Base-by-base conservation (phyloP, 2,797 vertebrate genomes). In the Semotilus atromaculatus region DNA sequence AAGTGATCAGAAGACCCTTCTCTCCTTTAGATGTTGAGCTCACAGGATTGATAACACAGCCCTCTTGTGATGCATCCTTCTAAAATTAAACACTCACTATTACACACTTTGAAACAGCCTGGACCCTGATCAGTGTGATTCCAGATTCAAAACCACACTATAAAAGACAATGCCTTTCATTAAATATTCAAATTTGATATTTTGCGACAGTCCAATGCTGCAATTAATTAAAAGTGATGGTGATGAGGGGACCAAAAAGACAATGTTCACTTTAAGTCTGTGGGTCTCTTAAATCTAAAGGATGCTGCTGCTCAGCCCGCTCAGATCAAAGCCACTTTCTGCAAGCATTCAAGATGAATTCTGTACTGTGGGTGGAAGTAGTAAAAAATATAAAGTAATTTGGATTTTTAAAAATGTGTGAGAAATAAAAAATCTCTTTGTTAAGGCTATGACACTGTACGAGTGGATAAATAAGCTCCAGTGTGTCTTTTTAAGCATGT, bases 11-110 rank as follows among this genome's bases (percentile, higher is more conserved):
- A 95, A 94, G 94, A 90, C 79, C 86, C 91, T 91, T 92, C 89
- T 92, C 88, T 92, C 90, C 89, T 92, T 95, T 92, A 94, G 94
- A 95, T 95, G 92, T 94, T 7, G 90, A 92, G 93, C 95, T 95
- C 94, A 95, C 91, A 94, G 93, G 92, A 92, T 92, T 94, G 92
- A 95, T 95, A 93, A 93, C 92, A 92, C 92, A 90, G 90, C 87
- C 90, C 90, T 88, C 91, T 92, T 88, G 90, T 91, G 88, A 94
- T 92, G 92, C 93, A 94, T 92, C 93, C 92, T 87, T 92, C 92
- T 92, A 90, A 93, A 95, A 95, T 94, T 92, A 94, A 95, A 93
- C 92, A 94, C 92, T 90, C 80, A 80, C 90, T 87, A 93, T 94
- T 94, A 92, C 91, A 92, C 90, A 71, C 93, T 95, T 95, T 95